A percentile compares a stretch with the other conserved stretches of the same genome.
These are phyloP conservation scores for Gymnosoma rotundatum DNA, from an alignment of 2,888 invertebrate species.

Conservation along the genomic window DNA sequence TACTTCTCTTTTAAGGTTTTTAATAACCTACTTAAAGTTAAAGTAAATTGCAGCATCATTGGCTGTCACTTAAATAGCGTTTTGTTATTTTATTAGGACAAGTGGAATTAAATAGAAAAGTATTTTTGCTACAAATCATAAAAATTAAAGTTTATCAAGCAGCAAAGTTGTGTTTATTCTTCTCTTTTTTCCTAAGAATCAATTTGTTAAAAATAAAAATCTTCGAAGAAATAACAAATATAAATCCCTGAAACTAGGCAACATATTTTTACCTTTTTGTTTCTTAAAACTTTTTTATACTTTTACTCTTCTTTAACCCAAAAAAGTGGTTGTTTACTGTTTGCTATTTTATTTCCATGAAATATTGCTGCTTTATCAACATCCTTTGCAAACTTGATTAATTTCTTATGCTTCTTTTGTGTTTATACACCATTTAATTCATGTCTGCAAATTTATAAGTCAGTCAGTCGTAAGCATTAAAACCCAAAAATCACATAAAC, in stretches of 20 bases:
- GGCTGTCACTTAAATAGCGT: slow-evolving; percentile 43
- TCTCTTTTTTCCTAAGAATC: too few species aligned
- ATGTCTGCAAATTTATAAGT: slow-evolving; percentile 3
- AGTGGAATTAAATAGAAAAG: neutral
- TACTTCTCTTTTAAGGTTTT: slow-evolving; percentile 36
- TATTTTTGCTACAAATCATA: neutral
- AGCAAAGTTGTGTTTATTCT: neutral
- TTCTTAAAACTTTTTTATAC: too few species aligned
- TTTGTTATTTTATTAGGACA: slow-evolving; percentile 4
- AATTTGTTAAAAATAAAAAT: too few species aligned
- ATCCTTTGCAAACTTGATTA: neutral
- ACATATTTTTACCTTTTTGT: too few species aligned
- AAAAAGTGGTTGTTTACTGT: too few species aligned
- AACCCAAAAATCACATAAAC: slow-evolving; percentile 6
- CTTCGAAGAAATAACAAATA: too few species aligned
- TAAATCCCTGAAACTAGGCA: too few species aligned
- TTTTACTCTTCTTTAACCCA: too few species aligned
- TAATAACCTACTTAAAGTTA: slow-evolving; percentile 59
- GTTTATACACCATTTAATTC: neutral
- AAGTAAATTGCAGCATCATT: slow-evolving; percentile 32
- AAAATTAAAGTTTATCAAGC: neutral
- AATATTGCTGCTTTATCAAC: neutral
- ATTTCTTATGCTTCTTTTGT: neutral
- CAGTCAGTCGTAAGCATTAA: neutral
- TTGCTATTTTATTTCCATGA: neutral